These are phyloP conservation scores for Pteria penguin DNA, from an alignment of 2,888 invertebrate species.

Conservation along the genomic window DNA sequence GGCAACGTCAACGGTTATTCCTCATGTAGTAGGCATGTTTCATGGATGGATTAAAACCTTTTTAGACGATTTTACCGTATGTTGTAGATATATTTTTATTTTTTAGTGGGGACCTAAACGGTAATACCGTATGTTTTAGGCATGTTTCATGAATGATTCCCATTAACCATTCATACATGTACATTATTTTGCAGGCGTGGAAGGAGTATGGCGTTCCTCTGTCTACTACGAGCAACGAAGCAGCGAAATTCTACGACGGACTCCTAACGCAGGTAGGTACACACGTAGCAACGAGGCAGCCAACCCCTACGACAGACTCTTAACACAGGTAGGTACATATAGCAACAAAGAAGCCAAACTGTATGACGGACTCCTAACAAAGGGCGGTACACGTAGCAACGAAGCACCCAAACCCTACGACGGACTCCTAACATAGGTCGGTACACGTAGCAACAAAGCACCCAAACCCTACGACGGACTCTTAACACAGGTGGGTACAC, in stretches of 20 bases:
- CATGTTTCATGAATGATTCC: too few species aligned
- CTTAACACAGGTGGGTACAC: conserved; percentile 81
- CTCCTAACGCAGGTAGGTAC: conserved; percentile 80
- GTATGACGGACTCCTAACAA: conserved; percentile 81
- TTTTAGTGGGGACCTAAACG: too few species aligned
- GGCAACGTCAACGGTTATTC: too few species aligned
- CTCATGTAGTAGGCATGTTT: too few species aligned
- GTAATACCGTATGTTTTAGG: too few species aligned
- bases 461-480: conserved; percentile 80
- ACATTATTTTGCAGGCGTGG: too few species aligned
- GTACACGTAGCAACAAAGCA: conserved; percentile 80
- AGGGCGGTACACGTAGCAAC: conserved; percentile 78
- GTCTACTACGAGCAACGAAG: conserved; percentile 79
- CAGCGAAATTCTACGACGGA: conserved; percentile 80
- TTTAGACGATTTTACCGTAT: too few species aligned
- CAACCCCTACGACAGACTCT: conserved; percentile 80
- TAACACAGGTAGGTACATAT: conserved; percentile 80
- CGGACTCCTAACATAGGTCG: conserved; percentile 81
- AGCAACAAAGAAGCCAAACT: conserved; percentile 79
- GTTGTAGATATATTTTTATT: too few species aligned
- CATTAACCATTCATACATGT: too few species aligned
- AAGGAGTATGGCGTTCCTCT: conserved; percentile 68
- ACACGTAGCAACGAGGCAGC: conserved; percentile 78
- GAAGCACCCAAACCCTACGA: conserved; percentile 80
- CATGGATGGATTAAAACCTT: too few species aligned